Conservation (phyloP, 92 coral and sea anemone species). For the Scolanthus callimorphus region DNA sequence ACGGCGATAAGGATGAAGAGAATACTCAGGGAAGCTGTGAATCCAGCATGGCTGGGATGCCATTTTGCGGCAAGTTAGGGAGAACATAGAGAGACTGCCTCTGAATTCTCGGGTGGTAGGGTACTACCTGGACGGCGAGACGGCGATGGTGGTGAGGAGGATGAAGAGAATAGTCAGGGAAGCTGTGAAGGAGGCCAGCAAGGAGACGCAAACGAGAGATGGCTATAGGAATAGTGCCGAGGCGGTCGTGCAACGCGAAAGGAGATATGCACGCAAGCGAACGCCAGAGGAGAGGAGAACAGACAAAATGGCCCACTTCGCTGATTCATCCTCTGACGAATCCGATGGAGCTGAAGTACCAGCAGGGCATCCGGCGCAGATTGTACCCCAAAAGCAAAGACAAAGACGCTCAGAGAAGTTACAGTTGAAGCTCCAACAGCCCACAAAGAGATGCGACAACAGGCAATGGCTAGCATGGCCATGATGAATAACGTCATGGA, state of each 20-base stretch:
- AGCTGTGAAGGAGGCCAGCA: background rate
- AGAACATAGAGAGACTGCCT: conserved; percentile 12
- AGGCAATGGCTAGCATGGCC: conserved; percentile 4
- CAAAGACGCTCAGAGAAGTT: conserved; percentile 9
- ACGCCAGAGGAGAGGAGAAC: conserved; percentile 3
- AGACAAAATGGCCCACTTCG: conserved; percentile 6
- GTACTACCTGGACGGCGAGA: conserved; percentile 3
- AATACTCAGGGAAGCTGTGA: conserved; percentile 2
- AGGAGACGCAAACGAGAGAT: background rate
- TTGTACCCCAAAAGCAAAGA: background rate
- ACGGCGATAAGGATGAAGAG: conserved; percentile 9
- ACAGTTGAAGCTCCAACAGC: conserved; percentile 18
- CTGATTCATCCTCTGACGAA: conserved; percentile 4
- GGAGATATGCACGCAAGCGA: conserved; percentile 12
- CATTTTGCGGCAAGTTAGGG: conserved; percentile 6
- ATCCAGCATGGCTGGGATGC: conserved; percentile 33
- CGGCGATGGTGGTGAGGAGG: conserved; percentile 4
- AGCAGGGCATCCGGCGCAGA: too few relatives aligned
- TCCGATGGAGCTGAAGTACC: conserved; percentile 1
- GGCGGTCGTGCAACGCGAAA: too few relatives aligned
- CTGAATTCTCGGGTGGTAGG: conserved; percentile 16
- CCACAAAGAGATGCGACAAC: conserved; percentile 4
- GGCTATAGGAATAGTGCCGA: conserved; percentile 3
- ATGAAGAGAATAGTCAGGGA: conserved; percentile 8
- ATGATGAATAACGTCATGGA: conserved; percentile 8